Evolutionary conservation across 1,140 invertebrate species (phyloP), one percentile per base, ranked within the genome.

Genomic region (Copidosoma floridanum): DNA sequence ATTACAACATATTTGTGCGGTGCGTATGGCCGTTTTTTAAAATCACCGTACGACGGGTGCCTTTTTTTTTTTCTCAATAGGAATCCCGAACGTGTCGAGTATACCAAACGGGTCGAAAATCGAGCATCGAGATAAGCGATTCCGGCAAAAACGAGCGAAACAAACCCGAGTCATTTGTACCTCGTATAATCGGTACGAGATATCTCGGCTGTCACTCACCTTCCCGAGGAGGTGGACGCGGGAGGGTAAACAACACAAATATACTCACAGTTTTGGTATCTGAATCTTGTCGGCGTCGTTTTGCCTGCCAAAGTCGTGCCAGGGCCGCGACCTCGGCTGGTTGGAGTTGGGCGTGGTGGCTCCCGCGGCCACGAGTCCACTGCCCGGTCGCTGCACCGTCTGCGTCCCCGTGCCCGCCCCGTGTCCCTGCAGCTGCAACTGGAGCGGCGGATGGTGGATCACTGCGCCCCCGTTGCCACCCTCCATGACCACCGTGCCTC

Each of bases 241-340:
- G 29, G 41, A 44, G 20, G n/a, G 20, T 21, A 44, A n/a, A n/a
- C n/a, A n/a, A n/a, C n/a, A 21, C 10, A 11, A 16, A 48, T 48
- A 41, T 74, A 92, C 93, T 94, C 84, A 97, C 94, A 96, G 84
- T 91, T 97, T 98, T 78, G 94, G 92, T 85, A 97, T 97, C 83
- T 96, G 93, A 68, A 97, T 94, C 85, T 96, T 96, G 79, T 95
- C 94, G 52, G 91, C 90, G 77, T 96, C 93, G 72, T 93, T 93
- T 73, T 94, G 93, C 63, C 93, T 82, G 21, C 92, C 92, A 77
- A 95, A 95, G 78, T 95, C 91, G 78, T 93, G 91, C 92, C 91
- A 94, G 54, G 91, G 91, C 65, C 91, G 90, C 35, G 89, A 92
- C 66, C 89, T 86, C 18, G 87, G 84, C 58, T 85, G 84, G 67